A percentile compares a stretch with the other conserved stretches of the same genome.
Evolutionary conservation across 1,140 invertebrate genomes (phyloP).

Genomic region (Acromyrmex echinatior): DNA sequence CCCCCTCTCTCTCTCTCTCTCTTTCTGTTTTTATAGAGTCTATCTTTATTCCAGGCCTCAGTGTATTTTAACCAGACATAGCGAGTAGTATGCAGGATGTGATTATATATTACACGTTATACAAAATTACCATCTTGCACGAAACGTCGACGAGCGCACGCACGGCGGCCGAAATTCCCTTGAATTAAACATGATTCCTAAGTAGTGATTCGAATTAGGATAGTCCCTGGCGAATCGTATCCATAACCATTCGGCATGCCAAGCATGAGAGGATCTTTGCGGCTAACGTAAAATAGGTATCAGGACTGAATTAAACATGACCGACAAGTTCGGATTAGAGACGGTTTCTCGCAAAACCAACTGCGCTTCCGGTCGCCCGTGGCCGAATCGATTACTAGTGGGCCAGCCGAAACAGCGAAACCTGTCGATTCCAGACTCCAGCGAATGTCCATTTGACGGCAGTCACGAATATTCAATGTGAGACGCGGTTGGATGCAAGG

Average conservation of each 20-base stretch:
- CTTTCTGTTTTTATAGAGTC: background rate
- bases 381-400: conserved; percentile 70
- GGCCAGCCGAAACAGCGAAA: conserved; percentile 46
- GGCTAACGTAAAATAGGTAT: conserved; percentile 62
- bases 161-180: conserved; percentile 16
- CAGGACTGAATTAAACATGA: conserved; percentile 73
- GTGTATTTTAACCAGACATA: conserved; percentile 28
- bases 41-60: conserved; percentile 20
- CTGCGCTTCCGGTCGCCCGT: conserved; percentile 37
- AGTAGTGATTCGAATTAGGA: conserved; percentile 68
- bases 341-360: conserved; percentile 37
- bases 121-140: conserved; percentile 63
- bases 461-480: conserved; percentile 66
- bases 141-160: conserved; percentile 42
- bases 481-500: conserved; percentile 63
- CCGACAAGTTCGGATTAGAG: conserved; percentile 66
- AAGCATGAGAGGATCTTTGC: conserved; percentile 46
- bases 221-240: conserved; percentile 38
- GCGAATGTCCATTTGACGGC: conserved; percentile 67
- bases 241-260: conserved; percentile 54
- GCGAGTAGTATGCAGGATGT: conserved; percentile 25
- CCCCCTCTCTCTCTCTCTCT: background rate
- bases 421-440: conserved; percentile 70
- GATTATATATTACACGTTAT: conserved; percentile 57
- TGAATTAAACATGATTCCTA: conserved; percentile 75